Base-by-base conservation (phyloP, 1,140 invertebrate species). In the Ericerus pela region DNA sequence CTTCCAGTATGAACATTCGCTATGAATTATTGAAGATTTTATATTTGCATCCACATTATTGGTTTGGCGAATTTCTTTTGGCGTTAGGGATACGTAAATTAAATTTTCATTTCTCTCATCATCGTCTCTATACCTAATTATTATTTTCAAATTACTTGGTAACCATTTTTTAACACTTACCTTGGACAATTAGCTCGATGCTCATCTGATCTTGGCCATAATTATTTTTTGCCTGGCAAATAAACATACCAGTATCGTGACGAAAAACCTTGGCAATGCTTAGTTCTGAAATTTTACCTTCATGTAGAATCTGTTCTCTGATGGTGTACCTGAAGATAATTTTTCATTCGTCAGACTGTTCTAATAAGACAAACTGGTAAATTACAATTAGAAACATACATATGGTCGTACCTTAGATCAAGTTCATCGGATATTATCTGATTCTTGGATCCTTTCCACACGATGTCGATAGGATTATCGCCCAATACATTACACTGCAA, bases 201-300 rank as follows among this genome's bases (percentile, higher is more conserved):
- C 81, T 82, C 77, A 91, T 88, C 66, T 92, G 83, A 64, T 95
- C 91, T 62, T 84, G 81, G 20, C 92, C 92, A 64, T 91, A 90
- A 38, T 81, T 76, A 72, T 96, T 96, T 55, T 80, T 82, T 0
- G 88, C 88, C 53, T 80, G 74, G 70, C 92, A 96, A 20, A 87
- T 85, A 67, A 94, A 85, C 51, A 86, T 79, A 4, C 85, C 88
- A 1, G 88, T 89, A 70, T 96, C 92, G 62, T 85, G 82, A 30
- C 88, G 74, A 58, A 85, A 84, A 1, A 88, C 89, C 60, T 84
- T 81, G 53, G 82, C 73, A 53, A 96, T 85, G 53, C 81, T 78
- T 47, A 96, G 73, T 66, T 89, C 81, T 18, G 86, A 89, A 33
- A 87, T 80, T 65, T 84, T 80, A n/a, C 88, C 88, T 61, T 84